Evolutionary conservation across 2,888 invertebrate genomes (phyloP).

Genomic region (Gortyna flavago): DNA sequence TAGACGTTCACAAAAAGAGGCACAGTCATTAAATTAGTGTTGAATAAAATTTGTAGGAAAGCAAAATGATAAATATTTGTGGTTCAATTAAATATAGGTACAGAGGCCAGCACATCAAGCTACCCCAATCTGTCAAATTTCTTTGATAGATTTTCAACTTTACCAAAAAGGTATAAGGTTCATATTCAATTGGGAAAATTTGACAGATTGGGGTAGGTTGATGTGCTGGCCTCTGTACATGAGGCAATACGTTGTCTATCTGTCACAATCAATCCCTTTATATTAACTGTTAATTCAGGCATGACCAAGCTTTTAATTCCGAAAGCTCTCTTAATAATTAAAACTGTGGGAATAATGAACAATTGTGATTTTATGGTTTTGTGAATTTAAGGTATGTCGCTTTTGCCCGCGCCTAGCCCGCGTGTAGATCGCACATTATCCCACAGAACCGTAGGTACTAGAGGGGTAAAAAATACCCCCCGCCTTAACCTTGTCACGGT

Average conservation of each 20-base stretch:
- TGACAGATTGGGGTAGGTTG: too few species aligned
- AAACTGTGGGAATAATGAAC: neutral
- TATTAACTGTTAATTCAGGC: conserved; percentile 2
- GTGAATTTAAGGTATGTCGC: neutral
- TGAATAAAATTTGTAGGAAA: neutral
- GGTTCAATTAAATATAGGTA: neutral
- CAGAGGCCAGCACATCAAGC: too few species aligned
- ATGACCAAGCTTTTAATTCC: neutral
- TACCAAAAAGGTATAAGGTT: too few species aligned
- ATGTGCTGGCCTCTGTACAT: too few species aligned
- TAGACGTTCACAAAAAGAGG: neutral
- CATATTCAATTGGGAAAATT: too few species aligned
- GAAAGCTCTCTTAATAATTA: conserved; percentile 4
- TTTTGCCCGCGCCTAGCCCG: neutral
- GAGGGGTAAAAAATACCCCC: too few species aligned
- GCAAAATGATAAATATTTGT: neutral
- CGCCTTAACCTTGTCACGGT: neutral
- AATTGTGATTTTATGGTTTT: neutral
- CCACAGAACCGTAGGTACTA: neutral
- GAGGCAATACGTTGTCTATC: neutral
- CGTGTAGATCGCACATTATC: neutral
- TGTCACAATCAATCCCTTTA: conserved; percentile 4
- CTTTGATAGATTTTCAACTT: too few species aligned
- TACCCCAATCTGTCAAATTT: too few species aligned
- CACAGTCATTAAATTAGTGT: neutral